Base-by-base conservation (phyloP, 30 jellyfish, hydroid and myxozoan species). In the Haliclystus octoradiatus region DNA sequence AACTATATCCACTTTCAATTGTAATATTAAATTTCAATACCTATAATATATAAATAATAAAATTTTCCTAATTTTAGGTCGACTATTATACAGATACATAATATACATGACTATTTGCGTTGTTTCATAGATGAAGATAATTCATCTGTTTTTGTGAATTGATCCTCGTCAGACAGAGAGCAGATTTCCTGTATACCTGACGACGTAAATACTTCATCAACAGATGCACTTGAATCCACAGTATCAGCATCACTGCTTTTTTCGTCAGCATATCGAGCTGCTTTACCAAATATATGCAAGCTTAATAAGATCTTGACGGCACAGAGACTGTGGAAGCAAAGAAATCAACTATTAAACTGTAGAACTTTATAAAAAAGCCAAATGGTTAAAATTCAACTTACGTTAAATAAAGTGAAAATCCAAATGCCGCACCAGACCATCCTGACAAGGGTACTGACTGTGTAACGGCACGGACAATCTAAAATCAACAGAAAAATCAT, bases 261-360 rank as follows among this genome's bases (percentile, higher is more conserved):
- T 13, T 70, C 62, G 65, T 84, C 74, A 26, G 79, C 74, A 76
- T 78, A 78, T 49, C 63, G 66, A 12, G 93, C 78, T 3, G 96
- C 93, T 64, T 86, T 78, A 2, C 96, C 96, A 33, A 79, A 76
- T 52, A 86, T 75, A 50, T 73, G 91, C 1, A 86, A 73, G 70
- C 96, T 79, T 49, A 86, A 85, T 7, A 86, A 68, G 33, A 86
- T 33, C 69, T 86, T 86, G 52, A 86, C 30, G 47, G 96, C 96
- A 65, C 96, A 78, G 9, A 86, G 63, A 62, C 96, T 86, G 68
- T n/a, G 0, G 76, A 40, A 19, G 19, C 57, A 40, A 19, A 40
- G 57, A 9, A 40, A 40, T 40, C 9, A 40, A n/a, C n/a, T n/a
- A n/a, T n/a, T n/a, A n/a, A n/a, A n/a, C n/a, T n/a, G n/a, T n/a